Conservation (phyloP, 1,140 invertebrate species). For the Drosophila miranda region DNA sequence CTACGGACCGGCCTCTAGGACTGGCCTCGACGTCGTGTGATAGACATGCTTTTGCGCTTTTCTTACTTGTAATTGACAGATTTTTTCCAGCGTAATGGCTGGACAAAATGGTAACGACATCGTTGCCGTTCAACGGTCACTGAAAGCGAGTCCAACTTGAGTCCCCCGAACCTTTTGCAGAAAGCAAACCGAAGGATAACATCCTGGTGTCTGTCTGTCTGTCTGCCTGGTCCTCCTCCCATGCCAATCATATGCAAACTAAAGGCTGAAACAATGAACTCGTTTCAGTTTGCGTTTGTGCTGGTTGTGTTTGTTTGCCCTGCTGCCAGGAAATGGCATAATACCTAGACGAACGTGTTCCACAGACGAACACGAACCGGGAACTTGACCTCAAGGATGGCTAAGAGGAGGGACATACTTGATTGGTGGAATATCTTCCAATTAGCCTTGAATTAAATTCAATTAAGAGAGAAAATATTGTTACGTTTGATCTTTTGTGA, state of each 20-base stretch:
- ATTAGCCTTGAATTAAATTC: too few species aligned
- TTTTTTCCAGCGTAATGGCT: constrained; percentile 67
- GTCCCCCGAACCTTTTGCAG: constrained; percentile 3
- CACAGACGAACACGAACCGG: too few species aligned
- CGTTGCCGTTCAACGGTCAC: constrained; percentile 28
- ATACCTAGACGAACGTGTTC: neutral
- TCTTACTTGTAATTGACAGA: constrained; percentile 72
- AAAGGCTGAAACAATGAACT: constrained; percentile 17
- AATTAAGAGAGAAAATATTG: too few species aligned
- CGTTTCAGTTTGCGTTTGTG: neutral
- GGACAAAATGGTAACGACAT: constrained; percentile 67
- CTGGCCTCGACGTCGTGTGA: constrained; percentile 39
- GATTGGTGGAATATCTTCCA: too few species aligned
- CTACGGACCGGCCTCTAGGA: constrained; percentile 4
- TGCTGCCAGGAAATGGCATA: constrained; percentile 1
- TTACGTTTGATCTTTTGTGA: too few species aligned
- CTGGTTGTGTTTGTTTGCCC: neutral
- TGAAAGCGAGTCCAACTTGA: constrained; percentile 31
- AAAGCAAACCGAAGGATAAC: constrained; percentile 19
- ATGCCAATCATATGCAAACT: constrained; percentile 43
- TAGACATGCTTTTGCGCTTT: constrained; percentile 75
- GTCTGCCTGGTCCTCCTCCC: neutral
- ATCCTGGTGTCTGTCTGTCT: neutral
- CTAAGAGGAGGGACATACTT: too few species aligned
- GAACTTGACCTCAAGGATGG: too few species aligned